These are phyloP conservation scores for Stictonetta naevosa DNA, from an alignment of 2,113 vertebrate species.

Conservation along the genomic window DNA sequence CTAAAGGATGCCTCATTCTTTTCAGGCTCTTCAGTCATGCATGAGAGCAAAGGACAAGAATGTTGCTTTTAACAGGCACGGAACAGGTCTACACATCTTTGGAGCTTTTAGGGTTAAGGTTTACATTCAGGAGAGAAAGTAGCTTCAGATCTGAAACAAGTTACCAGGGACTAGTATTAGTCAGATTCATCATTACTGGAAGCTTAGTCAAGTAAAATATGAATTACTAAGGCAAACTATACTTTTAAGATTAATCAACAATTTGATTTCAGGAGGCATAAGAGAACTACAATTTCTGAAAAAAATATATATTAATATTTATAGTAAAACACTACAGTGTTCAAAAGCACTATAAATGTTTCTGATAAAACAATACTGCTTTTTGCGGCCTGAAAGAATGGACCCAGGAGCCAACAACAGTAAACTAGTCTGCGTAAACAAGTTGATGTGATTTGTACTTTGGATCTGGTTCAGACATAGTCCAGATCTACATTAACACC, in stretches of 20 bases:
- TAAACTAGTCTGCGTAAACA: neutral
- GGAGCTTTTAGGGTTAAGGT: neutral
- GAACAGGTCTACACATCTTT: neutral
- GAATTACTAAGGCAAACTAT: neutral
- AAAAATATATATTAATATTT: neutral
- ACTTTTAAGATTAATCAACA: neutral
- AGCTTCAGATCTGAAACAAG: neutral
- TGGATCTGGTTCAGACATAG: neutral
- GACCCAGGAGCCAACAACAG: neutral
- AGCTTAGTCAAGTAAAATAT: neutral
- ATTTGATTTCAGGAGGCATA: neutral
- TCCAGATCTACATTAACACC: neutral
- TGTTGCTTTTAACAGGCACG: neutral
- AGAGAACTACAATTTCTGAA: neutral
- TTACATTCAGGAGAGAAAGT: neutral
- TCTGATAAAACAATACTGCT: neutral
- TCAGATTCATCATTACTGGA: neutral
- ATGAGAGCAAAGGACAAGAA: neutral
- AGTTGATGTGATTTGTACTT: neutral
- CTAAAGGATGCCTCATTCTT: neutral
- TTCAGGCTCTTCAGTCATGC: neutral
- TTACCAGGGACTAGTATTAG: neutral
- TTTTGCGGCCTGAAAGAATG: neutral
- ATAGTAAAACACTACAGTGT: neutral
- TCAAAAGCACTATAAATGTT: neutral